A percentile compares a stretch with the other conserved stretches of the same genome.
These are phyloP conservation scores for Pontoporia blainvillei DNA, from an alignment of 2,113 vertebrate species.

Conservation along the genomic window DNA sequence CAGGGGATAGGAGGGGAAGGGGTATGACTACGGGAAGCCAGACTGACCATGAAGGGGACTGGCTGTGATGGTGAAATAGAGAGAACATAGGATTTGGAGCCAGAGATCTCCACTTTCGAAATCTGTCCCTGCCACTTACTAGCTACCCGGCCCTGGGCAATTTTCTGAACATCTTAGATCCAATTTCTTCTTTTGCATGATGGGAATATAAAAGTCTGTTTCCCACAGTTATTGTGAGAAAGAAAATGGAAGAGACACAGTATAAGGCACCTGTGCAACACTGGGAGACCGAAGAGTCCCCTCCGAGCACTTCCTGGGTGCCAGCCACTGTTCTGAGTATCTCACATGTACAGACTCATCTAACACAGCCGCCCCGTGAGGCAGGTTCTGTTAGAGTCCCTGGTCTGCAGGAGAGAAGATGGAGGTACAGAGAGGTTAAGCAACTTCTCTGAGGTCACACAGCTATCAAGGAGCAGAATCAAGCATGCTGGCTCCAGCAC, in stretches of 20 bases:
- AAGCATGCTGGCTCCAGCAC: background rate
- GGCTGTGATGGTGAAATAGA: rapidly evolving
- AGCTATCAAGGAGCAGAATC: background rate
- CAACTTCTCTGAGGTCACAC: background rate
- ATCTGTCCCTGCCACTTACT: background rate
- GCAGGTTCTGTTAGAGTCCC: background rate
- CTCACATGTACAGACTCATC: background rate
- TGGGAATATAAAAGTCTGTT: background rate
- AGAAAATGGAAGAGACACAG: background rate
- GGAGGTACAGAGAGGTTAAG: background rate
- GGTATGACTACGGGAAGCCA: background rate
- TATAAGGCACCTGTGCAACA: background rate
- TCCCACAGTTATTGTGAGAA: background rate
- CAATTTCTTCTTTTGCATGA: background rate
- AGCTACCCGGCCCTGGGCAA: background rate
- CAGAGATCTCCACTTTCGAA: background rate
- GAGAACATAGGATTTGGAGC: background rate
- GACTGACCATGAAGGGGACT: background rate
- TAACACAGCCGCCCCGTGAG: background rate
- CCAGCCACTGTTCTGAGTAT: background rate
- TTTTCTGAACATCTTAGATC: background rate
- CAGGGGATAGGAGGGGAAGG: too few relatives aligned
- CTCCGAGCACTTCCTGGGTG: background rate
- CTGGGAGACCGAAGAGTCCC: background rate
- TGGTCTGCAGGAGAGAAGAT: background rate